These are phyloP conservation scores for Conops quadrifasciatus DNA, from an alignment of 2,888 invertebrate species.

Conservation along the genomic window DNA sequence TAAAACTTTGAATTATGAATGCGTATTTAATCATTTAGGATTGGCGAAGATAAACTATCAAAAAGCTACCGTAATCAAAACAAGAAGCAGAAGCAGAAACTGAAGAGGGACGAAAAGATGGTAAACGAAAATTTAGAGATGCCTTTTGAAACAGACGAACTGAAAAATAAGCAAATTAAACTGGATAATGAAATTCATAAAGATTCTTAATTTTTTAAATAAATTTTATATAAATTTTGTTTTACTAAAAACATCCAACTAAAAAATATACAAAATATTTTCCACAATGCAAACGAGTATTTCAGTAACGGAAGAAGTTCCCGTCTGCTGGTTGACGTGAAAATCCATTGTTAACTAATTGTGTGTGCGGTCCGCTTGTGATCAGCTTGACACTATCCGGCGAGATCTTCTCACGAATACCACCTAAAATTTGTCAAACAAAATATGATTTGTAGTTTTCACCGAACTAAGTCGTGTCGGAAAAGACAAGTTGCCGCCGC, in stretches of 20 bases:
- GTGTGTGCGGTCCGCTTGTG: slow-evolving; percentile 82
- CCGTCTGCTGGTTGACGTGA: slow-evolving; percentile 81
- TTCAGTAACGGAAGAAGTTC: slow-evolving; percentile 75
- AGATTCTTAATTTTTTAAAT: neutral
- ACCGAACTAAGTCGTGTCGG: neutral
- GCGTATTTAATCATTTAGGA: slow-evolving; percentile 61
- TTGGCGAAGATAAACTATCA: slow-evolving; percentile 70
- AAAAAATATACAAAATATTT: slow-evolving; percentile 16
- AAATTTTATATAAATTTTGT: slow-evolving; percentile 4
- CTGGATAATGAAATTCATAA: slow-evolving; percentile 43
- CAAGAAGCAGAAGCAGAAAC: slow-evolving; percentile 67
- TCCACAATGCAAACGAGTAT: neutral
- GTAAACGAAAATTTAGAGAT: slow-evolving; percentile 5
- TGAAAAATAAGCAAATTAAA: slow-evolving; percentile 51
- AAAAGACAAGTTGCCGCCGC: neutral
- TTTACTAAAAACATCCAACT: neutral
- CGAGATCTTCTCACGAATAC: slow-evolving; percentile 72
- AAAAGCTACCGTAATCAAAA: slow-evolving; percentile 76
- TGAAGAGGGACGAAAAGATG: slow-evolving; percentile 21
- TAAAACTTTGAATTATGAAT: neutral
- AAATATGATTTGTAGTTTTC: neutral
- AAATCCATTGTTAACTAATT: slow-evolving; percentile 83
- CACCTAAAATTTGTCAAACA: slow-evolving; percentile 63
- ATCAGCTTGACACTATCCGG: slow-evolving; percentile 80
- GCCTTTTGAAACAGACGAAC: slow-evolving; percentile 45